Conservation (phyloP, 2,797 vertebrate species). For the Sciurus carolinensis region DNA sequence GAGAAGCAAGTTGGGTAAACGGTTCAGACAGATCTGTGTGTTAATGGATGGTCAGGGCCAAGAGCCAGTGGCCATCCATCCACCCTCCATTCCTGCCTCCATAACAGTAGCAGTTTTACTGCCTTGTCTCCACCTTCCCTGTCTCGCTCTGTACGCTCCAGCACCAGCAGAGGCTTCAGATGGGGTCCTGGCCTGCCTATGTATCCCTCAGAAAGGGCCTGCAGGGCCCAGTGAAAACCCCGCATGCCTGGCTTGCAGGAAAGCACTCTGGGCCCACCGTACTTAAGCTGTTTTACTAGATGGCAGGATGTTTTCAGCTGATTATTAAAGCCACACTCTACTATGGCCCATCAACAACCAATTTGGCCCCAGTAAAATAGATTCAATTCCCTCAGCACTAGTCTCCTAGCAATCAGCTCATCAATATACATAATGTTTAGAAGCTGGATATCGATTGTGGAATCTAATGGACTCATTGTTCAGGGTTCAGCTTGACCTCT, state of each 20-base stretch:
- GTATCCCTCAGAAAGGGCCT: neutral
- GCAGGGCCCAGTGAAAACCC: neutral
- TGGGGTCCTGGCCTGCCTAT: neutral
- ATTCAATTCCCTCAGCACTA: constrained; percentile 87
- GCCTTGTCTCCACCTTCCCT: neutral
- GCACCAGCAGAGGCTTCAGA: neutral
- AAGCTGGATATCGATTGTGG: constrained; percentile 89
- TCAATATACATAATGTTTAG: constrained; percentile 90
- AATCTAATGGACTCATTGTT: constrained; percentile 90
- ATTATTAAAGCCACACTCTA: constrained; percentile 85
- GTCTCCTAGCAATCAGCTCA: constrained; percentile 87
- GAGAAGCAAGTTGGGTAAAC: neutral
- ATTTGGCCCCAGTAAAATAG: constrained; percentile 87
- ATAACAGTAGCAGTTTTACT: neutral
- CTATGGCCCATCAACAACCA: constrained; percentile 86
- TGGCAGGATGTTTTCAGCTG: constrained; percentile 81
- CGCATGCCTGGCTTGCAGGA: neutral
- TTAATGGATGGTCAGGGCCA: neutral
- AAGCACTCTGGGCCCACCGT: constrained; percentile 59
- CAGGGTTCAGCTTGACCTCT: constrained; percentile 86
- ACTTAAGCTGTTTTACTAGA: constrained; percentile 80
- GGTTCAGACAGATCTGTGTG: neutral
- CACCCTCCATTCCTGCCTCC: neutral
- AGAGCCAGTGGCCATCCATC: fast-evolving
- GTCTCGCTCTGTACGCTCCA: neutral